These are phyloP conservation scores for Drosophila bocki DNA, from an alignment of 1,140 invertebrate species.

Conservation along the genomic window DNA sequence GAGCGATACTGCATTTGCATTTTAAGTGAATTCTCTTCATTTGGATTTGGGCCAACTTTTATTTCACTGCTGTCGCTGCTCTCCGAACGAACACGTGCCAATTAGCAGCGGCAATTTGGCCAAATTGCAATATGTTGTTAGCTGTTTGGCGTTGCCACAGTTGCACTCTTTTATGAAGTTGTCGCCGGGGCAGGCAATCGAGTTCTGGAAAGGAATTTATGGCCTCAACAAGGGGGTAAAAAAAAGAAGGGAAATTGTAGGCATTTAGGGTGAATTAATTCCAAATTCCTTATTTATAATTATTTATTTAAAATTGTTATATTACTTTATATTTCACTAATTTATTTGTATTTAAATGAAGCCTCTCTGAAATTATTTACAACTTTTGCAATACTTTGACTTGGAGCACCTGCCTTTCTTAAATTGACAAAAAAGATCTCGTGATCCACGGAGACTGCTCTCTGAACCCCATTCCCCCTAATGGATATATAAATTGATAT, in stretches of 20 bases:
- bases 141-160: slow-evolving; percentile 65
- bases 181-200: slow-evolving; percentile 40
- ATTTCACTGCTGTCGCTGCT: slow-evolving; percentile 24
- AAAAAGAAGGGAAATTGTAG: background rate
- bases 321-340: too few species aligned
- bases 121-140: slow-evolving; percentile 82
- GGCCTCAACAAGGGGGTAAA: background rate
- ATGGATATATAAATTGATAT: slow-evolving; percentile 64
- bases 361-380: background rate
- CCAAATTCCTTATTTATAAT: background rate
- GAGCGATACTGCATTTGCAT: slow-evolving; percentile 65
- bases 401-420: slow-evolving; percentile 15
- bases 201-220: slow-evolving; percentile 57
- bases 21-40: slow-evolving; percentile 83
- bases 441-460: slow-evolving; percentile 25
- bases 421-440: slow-evolving; percentile 45
- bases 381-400: slow-evolving; percentile 10
- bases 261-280: background rate
- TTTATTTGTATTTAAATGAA: background rate
- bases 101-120: slow-evolving; percentile 79
- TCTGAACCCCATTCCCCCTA: slow-evolving; percentile 46
- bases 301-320: background rate
- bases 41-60: slow-evolving; percentile 62
- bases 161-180: slow-evolving; percentile 75
- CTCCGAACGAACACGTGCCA: slow-evolving; percentile 65